Evolutionary conservation across 2,888 invertebrate species (phyloP), one percentile per base, ranked within the genome.

Genomic region (Dasysyrphus tricinctus): DNA sequence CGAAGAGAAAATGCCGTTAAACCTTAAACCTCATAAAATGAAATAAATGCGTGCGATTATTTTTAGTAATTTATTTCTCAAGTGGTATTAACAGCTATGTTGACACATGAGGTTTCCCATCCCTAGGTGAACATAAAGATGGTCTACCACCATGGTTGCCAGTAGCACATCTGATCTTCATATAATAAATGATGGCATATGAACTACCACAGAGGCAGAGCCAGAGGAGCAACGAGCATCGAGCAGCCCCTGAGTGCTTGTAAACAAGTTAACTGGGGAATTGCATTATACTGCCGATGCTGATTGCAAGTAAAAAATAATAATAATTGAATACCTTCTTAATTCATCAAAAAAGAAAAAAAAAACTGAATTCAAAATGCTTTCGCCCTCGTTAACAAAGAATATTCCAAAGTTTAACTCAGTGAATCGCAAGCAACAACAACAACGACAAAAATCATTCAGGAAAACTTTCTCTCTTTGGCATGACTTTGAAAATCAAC

Each of bases 41-140:
- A 79, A 86, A 86, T 86, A 86, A 86, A 86, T 86, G 86, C 86
- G 86, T 86, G 86, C 82, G 86, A 86, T 86, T 86, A 86, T 86
- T 86, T 86, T 82, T 79, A 63, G 86, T 86, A 86, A 86, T 86
- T 86, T 86, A 86, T 86, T 67, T 82, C 78, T 86, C 82, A 78
- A 82, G 86, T 78, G 78, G 86, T 79, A 86, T 86, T 86, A 86
- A 81, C 85, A 77, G 81, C 65, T 44, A 70, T 59, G 86, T 86
- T 86, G 86, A 86, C 86, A 86, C 82, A 86, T 82, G 86, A 76
- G 86, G 82, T 59, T 42, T 11, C 29, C 34, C 72, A n/a, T 34
- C 57, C 56, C 11, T 19, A 34, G 29, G n/a, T 61, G 32, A 49
- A 49, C 49, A 69, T 54, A 69, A 54, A 69, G 69, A 69, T 69